Evolutionary conservation across 2,797 vertebrate species (phyloP).

Genomic region (Potorous gilbertii): DNA sequence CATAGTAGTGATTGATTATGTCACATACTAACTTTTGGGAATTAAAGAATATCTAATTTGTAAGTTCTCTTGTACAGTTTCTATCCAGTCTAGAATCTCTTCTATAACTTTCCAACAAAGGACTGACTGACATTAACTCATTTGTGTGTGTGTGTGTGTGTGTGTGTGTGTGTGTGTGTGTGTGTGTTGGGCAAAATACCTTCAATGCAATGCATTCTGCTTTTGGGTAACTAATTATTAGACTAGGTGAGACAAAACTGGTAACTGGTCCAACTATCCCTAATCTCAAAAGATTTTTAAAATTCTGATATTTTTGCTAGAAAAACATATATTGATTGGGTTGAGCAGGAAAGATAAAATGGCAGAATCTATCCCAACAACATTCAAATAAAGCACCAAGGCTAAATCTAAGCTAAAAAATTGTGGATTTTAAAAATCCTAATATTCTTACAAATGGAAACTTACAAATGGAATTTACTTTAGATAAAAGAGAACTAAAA

Average conservation of each 20-base stretch:
- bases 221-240: background rate
- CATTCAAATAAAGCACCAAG: conserved; percentile 47
- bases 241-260: background rate
- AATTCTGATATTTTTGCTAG: background rate
- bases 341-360: conserved; percentile 37
- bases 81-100: background rate
- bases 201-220: background rate
- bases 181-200: background rate
- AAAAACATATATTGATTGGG: conserved; percentile 40
- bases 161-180: no score
- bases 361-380: conserved; percentile 35
- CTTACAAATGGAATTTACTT: conserved; percentile 27
- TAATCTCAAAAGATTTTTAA: background rate
- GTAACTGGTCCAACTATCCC: background rate
- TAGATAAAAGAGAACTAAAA: conserved; percentile 23
- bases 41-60: background rate
- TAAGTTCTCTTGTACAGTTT: background rate
- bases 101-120: background rate
- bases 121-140: background rate
- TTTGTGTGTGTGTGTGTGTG: no score
- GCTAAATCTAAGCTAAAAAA: background rate
- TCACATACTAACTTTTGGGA: background rate
- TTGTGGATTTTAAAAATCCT: background rate
- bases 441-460: conserved; percentile 44
- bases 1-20: background rate